Evolutionary conservation across 2,113 vertebrate species (phyloP).

Genomic region (Oreochromis tanganicae): DNA sequence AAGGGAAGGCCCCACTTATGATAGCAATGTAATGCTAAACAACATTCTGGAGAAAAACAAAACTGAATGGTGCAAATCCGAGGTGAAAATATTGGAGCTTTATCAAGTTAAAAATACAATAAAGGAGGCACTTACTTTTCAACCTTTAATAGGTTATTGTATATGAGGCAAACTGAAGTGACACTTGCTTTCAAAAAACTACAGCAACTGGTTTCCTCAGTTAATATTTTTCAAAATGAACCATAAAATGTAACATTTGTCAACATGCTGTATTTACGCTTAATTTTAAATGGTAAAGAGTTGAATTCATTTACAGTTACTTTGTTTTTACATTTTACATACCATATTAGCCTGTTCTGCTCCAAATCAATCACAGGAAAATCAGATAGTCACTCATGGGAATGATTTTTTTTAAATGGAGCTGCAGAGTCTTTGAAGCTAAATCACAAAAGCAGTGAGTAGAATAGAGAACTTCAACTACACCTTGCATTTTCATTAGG

Average conservation of each 20-base stretch:
- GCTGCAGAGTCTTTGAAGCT: constrained; percentile 33
- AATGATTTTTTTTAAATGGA: background rate
- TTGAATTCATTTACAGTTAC: background rate
- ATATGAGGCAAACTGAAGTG: background rate
- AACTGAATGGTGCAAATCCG: background rate
- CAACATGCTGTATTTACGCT: background rate
- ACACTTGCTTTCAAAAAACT: background rate
- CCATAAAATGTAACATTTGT: background rate
- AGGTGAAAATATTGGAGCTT: background rate
- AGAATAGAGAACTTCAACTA: background rate
- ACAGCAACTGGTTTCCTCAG: background rate
- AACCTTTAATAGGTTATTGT: background rate
- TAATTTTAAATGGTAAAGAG: background rate
- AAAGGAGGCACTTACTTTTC: background rate
- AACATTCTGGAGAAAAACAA: background rate
- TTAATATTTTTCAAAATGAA: background rate
- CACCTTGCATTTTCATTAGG: constrained; percentile 9
- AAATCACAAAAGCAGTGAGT: constrained; percentile 18
- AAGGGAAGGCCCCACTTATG: background rate
- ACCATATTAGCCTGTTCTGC: background rate
- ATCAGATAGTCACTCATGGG: constrained; percentile 60
- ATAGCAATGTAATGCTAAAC: background rate
- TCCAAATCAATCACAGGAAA: constrained; percentile 42
- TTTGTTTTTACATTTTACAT: background rate
- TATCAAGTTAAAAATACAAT: background rate